Base-by-base conservation (phyloP, 2,113 vertebrate genomes). In the Oncorhynchus kisutch region DNA sequence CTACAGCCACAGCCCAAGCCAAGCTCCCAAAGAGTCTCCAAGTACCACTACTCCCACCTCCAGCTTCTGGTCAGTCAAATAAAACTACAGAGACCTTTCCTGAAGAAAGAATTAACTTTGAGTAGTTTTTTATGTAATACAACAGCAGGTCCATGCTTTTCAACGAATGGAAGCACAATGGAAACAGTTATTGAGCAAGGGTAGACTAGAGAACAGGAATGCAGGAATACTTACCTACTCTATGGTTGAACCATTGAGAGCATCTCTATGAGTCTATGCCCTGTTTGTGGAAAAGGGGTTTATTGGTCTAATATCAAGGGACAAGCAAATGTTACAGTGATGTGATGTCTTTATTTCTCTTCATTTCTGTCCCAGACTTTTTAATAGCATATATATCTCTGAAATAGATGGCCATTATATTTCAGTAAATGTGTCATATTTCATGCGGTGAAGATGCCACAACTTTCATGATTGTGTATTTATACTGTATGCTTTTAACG, bases 1-100 rank as follows among this genome's bases (percentile, higher is more conserved):
- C 60, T 87, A 88, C 81, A 82, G 80, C 75, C 88, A 85, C 71
- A 91, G 87, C 77, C 83, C 89, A 2, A 87, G 83, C 70, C 82
- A 74, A 67, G 79, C 80, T 65, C 76, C 71, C 78, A 91, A 88
- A 88, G 88, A 90, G 22, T 81, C 89, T 67, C 34, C 77, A 64
- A 85, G 84, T 75, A 83, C 85, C 70, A 80, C 83, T 25, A 86
- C 85, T 25, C 84, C 85, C 0, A 72, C 79, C 14, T 78, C 88
- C 69, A 87, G 83, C 83, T 83, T 72, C 75, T 93, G 90, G 92
- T 82, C 88, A 49, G 73, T 85, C 68, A 92, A 91, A 75, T 93
- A 86, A 91, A 79, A 29, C 29, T 78, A 27, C 39, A 45, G 57
- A 74, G 72, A 71, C 16, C 4, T 39, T 57, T 67, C 25, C 24